Percentiles rank a stretch among this genome's conserved stretches.
Evolutionary conservation across 2,797 vertebrate species (phyloP).

Genomic region (Myripristis jacobus): DNA sequence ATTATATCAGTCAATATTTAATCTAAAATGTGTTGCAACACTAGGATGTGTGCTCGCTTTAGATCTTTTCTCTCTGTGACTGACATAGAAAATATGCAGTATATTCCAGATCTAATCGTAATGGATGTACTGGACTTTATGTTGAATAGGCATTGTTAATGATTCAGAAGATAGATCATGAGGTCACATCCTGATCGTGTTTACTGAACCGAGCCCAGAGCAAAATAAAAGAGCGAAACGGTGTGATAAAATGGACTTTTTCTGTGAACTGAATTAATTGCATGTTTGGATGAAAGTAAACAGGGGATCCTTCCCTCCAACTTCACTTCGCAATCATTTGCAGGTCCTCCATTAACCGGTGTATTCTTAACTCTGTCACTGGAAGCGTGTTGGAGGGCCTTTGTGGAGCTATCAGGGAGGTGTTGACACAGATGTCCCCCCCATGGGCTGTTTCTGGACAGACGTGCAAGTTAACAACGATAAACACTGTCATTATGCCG

Average conservation of each 20-base stretch:
- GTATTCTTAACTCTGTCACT: slow-evolving; percentile 71
- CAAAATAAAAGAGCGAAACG: slow-evolving; percentile 7
- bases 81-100: not conserved
- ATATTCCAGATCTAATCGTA: not conserved
- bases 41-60: not conserved
- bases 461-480: slow-evolving; percentile 65
- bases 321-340: slow-evolving; percentile 43
- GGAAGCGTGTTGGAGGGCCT: slow-evolving; percentile 40
- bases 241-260: slow-evolving; percentile 18
- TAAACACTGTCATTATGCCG: slow-evolving; percentile 81
- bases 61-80: not conserved
- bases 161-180: slow-evolving; percentile 1
- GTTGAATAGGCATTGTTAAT: not conserved
- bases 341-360: slow-evolving; percentile 18
- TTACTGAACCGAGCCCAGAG: not conserved
- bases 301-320: slow-evolving; percentile 15
- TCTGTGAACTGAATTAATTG: slow-evolving; percentile 60
- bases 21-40: not conserved
- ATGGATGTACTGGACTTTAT: not conserved
- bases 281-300: slow-evolving; percentile 57
- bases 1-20: not conserved
- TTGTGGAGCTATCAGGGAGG: slow-evolving; percentile 58
- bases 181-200: not conserved
- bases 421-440: slow-evolving; percentile 56
- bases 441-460: slow-evolving; percentile 61